Evolutionary conservation across 2,797 vertebrate genomes (phyloP).

Genomic region (Emydoidea blandingii): DNA sequence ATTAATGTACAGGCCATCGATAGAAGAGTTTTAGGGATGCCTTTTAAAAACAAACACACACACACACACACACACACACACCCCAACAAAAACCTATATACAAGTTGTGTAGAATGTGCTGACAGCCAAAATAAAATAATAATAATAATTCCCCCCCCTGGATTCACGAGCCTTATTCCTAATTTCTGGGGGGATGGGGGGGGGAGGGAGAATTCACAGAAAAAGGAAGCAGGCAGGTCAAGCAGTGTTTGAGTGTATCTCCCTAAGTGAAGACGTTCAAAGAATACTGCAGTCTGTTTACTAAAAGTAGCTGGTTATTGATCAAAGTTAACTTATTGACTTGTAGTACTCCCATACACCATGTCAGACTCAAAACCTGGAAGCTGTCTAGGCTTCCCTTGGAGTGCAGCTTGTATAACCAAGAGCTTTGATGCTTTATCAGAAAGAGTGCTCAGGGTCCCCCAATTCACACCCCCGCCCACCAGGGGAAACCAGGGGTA

Average conservation of each 20-base stretch:
- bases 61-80: too few relatives aligned
- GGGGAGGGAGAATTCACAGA: too few relatives aligned
- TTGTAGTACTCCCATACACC: rapidly evolving
- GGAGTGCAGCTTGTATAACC: too few relatives aligned
- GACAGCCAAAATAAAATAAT: neutral
- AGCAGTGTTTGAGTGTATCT: too few relatives aligned
- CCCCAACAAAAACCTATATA: too few relatives aligned
- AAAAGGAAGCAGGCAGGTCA: neutral
- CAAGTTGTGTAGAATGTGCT: rapidly evolving
- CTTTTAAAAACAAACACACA: neutral
- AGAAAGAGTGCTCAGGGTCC: neutral
- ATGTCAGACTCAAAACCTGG: neutral
- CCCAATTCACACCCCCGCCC: rapidly evolving
- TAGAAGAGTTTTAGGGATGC: neutral
- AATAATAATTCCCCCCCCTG: neutral
- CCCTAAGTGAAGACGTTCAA: neutral
- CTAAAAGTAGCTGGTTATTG: neutral
- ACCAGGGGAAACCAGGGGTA: rapidly evolving
- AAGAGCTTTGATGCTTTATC: neutral
- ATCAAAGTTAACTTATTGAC: neutral
- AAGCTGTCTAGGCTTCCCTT: neutral
- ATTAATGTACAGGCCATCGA: neutral
- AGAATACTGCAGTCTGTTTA: neutral
- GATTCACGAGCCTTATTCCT: neutral
- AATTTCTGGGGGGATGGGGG: too few relatives aligned